phyloP scores from a whole-genome alignment of 2,113 vertebrate species.

The Callaeas wilsoni region DNA sequence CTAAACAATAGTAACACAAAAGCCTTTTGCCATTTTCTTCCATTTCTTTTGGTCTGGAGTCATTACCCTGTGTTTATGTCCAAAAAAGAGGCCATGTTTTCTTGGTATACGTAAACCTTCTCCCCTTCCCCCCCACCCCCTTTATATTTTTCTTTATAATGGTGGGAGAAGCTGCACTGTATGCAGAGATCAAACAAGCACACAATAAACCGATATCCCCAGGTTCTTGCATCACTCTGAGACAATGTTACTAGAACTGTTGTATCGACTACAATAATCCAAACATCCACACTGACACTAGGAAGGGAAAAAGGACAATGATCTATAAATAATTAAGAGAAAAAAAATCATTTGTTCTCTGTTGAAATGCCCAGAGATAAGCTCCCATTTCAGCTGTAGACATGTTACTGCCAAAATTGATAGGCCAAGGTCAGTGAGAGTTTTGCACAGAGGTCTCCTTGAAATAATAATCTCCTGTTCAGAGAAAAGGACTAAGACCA shows the following conservation, averaged over 20 bases:
- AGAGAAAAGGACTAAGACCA: background rate
- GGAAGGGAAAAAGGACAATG: slow-evolving; percentile 1
- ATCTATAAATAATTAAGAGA: slow-evolving; percentile 60
- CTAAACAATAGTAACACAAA: background rate
- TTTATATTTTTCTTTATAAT: background rate
- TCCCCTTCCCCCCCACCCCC: rapidly evolving
- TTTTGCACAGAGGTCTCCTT: background rate
- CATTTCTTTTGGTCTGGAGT: background rate
- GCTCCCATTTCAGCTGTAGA: slow-evolving; percentile 23
- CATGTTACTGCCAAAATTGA: background rate
- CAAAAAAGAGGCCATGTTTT: background rate
- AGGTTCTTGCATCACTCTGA: background rate
- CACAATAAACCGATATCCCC: background rate
- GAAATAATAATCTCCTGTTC: background rate
- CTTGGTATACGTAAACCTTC: background rate
- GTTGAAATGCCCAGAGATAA: slow-evolving; percentile 19
- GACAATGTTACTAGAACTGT: background rate
- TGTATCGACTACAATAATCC: slow-evolving; percentile 5
- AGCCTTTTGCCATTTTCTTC: background rate
- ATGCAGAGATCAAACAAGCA: background rate
- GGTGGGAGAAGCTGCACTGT: background rate
- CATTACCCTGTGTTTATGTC: background rate
- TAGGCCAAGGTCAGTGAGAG: slow-evolving; percentile 19
- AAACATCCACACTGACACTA: background rate
- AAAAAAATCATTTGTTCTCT: slow-evolving; percentile 32